Evolutionary conservation across 1,140 invertebrate genomes (phyloP), one percentile per base, ranked within the genome.

Genomic region (Drosophila repleta): DNA sequence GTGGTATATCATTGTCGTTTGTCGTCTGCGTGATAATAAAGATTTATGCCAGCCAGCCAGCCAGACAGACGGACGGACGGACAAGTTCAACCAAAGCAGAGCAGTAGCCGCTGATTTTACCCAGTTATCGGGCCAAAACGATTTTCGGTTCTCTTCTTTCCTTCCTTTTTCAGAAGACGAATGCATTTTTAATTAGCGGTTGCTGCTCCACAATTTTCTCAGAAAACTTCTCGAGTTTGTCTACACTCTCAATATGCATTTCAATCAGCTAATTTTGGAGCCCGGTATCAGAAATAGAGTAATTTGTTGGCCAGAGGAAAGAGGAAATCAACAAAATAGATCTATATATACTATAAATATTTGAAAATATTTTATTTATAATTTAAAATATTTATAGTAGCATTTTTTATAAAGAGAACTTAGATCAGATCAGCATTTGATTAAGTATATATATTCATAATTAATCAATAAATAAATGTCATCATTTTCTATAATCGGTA

Each of bases 141-240:
- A 20, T 11, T 41, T 43, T 8, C n/a, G 13, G 15, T 17, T 8
- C 4, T 41, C 39, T 15, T 17, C 39, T 15, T 17, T 43, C 39
- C 6, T 17, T 43, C 39, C 39, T 8, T 17, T 17, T 15, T 8
- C 17, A 43, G 26, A 70, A 76, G 80, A 84, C 56, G 81, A 74
- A 84, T 84, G 80, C 64, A 80, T 80, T 84, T 84, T 84, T 84
- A 84, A 84, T 84, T 84, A 76, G 57, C 55, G 58, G 62, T 70
- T 74, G 35, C 26, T 62, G 29, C 15, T 41, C 26, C 45, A 57
- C 61, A 61, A 64, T 75, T 83, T 79, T 52, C 32, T 32, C 4
- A 37, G 26, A 56, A 56, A 62, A 56, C 39, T 68, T 81, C 57
- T 61, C 18, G 18, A 43, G 45, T 20, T 55, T 48, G 48, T 35